Evolutionary conservation across 1,140 invertebrate genomes (phyloP).

Genomic region (Cyrtorhinus lividipennis): DNA sequence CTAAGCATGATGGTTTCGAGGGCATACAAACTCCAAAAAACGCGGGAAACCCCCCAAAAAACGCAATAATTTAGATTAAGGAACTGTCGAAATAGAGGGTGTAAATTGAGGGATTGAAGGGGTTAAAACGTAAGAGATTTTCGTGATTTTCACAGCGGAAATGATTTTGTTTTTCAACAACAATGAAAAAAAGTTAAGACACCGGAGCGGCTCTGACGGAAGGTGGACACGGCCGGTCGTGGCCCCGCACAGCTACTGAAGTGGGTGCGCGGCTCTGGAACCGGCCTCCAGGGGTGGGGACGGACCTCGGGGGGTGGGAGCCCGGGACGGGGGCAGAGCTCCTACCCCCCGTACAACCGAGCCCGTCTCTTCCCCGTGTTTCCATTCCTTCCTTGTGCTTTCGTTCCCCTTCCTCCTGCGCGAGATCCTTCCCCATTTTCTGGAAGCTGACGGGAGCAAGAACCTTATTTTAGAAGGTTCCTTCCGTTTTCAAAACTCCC

Average conservation of each 20-base stretch:
- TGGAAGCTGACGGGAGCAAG: no score
- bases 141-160: background rate
- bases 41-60: background rate
- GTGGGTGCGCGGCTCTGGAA: background rate
- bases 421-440: no score
- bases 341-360: background rate
- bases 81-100: background rate
- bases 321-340: background rate
- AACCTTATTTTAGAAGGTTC: no score
- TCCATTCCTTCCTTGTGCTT: no score
- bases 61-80: background rate
- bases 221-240: constrained; percentile 2
- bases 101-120: background rate
- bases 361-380: background rate
- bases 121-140: background rate
- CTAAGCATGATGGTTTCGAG: background rate
- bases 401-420: no score
- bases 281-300: background rate
- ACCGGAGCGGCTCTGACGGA: background rate
- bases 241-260: constrained; percentile 5
- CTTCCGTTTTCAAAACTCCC: no score
- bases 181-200: background rate
- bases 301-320: background rate
- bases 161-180: no score
- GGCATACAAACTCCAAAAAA: background rate